phyloP scores from a whole-genome alignment of 2,113 vertebrate genomes.

The Rhynchomys soricoides region DNA sequence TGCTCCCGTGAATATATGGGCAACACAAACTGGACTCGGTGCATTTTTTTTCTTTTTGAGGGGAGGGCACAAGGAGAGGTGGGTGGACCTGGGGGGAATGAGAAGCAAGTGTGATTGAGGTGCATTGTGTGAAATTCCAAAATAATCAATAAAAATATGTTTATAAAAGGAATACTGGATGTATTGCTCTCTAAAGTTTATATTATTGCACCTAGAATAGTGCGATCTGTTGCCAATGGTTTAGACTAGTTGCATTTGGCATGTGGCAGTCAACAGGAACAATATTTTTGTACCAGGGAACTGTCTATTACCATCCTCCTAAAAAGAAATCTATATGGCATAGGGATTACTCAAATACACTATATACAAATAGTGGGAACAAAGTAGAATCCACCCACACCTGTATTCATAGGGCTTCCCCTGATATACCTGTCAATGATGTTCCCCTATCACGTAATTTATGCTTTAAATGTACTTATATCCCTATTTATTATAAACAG shows the following conservation, averaged over 20 bases:
- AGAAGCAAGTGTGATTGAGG: neutral
- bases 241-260: neutral
- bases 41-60: neutral
- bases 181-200: neutral
- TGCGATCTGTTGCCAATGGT: neutral
- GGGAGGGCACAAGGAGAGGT: neutral
- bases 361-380: neutral
- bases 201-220: neutral
- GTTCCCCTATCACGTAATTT: neutral
- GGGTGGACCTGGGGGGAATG: neutral
- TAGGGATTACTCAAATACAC: neutral
- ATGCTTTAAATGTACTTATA: neutral
- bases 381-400: neutral
- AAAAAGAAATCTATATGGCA: neutral
- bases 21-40: neutral
- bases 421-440: neutral
- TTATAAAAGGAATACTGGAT: neutral
- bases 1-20: neutral
- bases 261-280: neutral
- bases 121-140: neutral
- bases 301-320: neutral
- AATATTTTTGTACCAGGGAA: neutral
- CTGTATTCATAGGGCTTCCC: neutral
- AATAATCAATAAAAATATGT: neutral
- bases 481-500: neutral